Percentiles rank a stretch among this genome's conserved stretches.
These are phyloP conservation scores for Conus betulinus DNA, from an alignment of 1,140 invertebrate species.

Conservation along the genomic window DNA sequence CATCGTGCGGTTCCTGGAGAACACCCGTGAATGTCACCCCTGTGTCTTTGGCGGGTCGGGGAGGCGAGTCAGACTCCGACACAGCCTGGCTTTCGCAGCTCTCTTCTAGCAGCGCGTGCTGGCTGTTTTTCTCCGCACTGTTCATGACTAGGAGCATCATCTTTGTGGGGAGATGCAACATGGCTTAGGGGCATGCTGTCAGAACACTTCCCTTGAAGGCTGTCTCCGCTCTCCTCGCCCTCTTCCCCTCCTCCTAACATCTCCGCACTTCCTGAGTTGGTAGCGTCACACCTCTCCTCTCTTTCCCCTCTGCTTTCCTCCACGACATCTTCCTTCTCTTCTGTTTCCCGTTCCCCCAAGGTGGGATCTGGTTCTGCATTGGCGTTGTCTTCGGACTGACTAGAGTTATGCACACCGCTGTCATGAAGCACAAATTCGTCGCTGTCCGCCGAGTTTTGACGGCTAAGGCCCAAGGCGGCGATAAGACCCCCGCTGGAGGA, in stretches of 20 bases:
- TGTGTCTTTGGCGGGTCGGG: neutral
- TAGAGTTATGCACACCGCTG: slow-evolving; percentile 49
- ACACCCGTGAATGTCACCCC: neutral
- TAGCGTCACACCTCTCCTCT: neutral
- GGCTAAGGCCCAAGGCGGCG: slow-evolving; percentile 66
- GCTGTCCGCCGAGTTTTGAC: slow-evolving; percentile 67
- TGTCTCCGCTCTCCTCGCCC: neutral
- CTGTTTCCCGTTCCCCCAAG: neutral
- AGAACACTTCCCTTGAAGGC: too few relatives aligned
- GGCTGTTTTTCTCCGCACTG: neutral
- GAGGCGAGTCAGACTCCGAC: neutral
- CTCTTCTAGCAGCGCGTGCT: neutral
- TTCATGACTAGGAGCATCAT: neutral
- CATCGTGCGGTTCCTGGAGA: neutral
- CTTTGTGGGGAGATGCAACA: too few relatives aligned
- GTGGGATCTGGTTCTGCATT: neutral
- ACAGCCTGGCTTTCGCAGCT: neutral
- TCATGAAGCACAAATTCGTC: slow-evolving; percentile 61
- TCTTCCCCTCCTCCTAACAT: neutral
- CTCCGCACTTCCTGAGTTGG: neutral
- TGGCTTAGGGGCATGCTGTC: too few relatives aligned
- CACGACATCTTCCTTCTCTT: neutral
- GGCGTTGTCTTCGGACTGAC: slow-evolving; percentile 22
- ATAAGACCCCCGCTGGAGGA: slow-evolving; percentile 71
- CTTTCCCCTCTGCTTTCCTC: neutral